phyloP scores from a whole-genome alignment of 37 sponge, comb jelly and placozoan genomes.

The Spongia lamella region DNA sequence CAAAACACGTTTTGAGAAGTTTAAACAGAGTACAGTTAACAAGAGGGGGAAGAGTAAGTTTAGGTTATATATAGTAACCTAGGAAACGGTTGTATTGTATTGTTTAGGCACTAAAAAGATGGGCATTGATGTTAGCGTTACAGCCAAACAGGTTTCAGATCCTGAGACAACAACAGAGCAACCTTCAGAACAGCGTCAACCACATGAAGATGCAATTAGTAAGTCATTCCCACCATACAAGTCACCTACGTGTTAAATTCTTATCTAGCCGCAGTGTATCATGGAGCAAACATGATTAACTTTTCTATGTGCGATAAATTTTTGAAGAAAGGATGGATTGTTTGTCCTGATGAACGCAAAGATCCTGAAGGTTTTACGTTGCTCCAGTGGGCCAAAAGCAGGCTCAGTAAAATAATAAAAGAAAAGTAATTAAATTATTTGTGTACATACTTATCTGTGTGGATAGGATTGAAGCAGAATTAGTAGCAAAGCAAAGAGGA shows the following conservation, averaged over 20 bases:
- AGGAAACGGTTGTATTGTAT: too few relatives aligned
- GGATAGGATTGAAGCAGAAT: constrained; percentile 44
- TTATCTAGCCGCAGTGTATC: background rate
- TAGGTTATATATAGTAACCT: background rate
- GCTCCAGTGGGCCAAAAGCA: constrained; percentile 57
- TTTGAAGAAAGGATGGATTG: constrained; percentile 67
- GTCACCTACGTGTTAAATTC: background rate
- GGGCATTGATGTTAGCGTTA: too few relatives aligned
- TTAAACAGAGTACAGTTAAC: background rate
- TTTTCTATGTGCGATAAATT: constrained; percentile 11
- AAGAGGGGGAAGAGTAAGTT: constrained; percentile 3
- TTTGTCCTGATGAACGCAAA: constrained; percentile 49
- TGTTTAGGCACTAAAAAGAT: too few relatives aligned
- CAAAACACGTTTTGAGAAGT: constrained; percentile 64
- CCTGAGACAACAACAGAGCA: too few relatives aligned
- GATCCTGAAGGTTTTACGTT: constrained; percentile 83
- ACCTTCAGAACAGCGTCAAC: too few relatives aligned
- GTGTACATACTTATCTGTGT: background rate
- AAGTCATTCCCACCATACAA: background rate
- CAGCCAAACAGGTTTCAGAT: too few relatives aligned
- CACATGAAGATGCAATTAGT: too few relatives aligned
- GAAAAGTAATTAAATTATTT: constrained; percentile 51
- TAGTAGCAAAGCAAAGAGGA: constrained; percentile 60
- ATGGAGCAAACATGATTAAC: background rate
- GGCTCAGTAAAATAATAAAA: constrained; percentile 57